These are phyloP conservation scores for Epinephelus cyanopodus DNA, from an alignment of 2,113 vertebrate genomes.

Conservation along the genomic window DNA sequence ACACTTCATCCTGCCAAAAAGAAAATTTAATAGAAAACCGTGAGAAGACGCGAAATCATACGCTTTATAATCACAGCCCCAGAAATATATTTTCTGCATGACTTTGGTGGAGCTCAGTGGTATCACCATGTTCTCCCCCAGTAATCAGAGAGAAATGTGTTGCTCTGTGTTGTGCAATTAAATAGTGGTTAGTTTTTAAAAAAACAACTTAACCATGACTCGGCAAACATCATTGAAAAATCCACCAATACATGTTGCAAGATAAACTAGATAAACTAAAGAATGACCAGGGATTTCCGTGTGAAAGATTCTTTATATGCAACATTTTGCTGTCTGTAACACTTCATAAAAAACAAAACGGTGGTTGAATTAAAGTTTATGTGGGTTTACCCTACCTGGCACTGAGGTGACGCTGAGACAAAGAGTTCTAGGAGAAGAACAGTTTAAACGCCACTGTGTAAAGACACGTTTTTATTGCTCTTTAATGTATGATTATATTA, in stretches of 20 bases:
- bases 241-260: not conserved
- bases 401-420: too few relatives aligned
- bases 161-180: not conserved
- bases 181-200: not conserved
- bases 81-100: constrained; percentile 24
- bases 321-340: too few relatives aligned
- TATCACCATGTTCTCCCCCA: constrained; percentile 5
- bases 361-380: too few relatives aligned
- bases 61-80: constrained; percentile 38
- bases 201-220: not conserved
- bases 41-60: constrained; percentile 53
- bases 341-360: too few relatives aligned
- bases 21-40: constrained; percentile 52
- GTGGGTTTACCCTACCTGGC: too few relatives aligned
- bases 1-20: constrained; percentile 51
- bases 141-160: constrained; percentile 27
- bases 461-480: not conserved
- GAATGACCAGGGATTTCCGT: not conserved
- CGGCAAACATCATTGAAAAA: not conserved
- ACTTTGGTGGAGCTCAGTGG: constrained; percentile 5
- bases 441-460: too few relatives aligned
- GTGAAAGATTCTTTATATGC: not conserved
- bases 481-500: constrained; percentile 4
- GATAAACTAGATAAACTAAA: not conserved
- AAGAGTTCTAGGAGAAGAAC: too few relatives aligned